Evolutionary conservation across 2,888 invertebrate genomes (phyloP), one percentile per base, ranked within the genome.

Genomic region (Phlogophora meticulosa): DNA sequence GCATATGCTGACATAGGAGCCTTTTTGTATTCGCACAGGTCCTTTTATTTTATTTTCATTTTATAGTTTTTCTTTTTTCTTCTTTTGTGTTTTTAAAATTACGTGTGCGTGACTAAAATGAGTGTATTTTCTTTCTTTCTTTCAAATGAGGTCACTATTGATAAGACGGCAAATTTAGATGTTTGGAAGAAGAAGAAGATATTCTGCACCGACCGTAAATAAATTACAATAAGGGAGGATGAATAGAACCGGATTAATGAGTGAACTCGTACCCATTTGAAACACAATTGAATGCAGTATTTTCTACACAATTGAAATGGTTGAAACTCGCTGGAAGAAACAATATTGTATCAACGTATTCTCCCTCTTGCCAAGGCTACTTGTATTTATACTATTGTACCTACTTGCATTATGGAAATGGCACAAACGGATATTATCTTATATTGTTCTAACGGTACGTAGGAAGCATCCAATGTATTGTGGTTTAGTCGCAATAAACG

Each of bases 351-450:
- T 7, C 15, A 7, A 10, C 20, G n/a, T 63, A 34, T 40, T 11
- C 40, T 46, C 15, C 20, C 3, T 4, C 2, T 43, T 11, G 24
- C 36, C 5, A 43, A 36, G 10, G 15, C 20, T 46, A 7, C 36
- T 28, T 13, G n/a, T 61, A 13, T 36, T 42, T 22, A 3, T 68
- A 48, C 28, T 17, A 49, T 63, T 46, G 15, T 46, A 46, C 20
- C 22, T 36, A 38, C 51, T 20, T 45, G 9, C 20, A 43, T 49
- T 49, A 59, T 78, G 40, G 56, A 73, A 76, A 68, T 73, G 45
- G 78, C 28, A 72, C 73, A 53, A 78, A 60, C 68, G 78, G 76
- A 78, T 73, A 78, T 76, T 63, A 78, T 73, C 73, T 77, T 68
- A 73, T 63, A 78, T 78, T 76, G 73, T 76, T 67, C 58, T 55